Evolutionary conservation across 2,797 vertebrate genomes (phyloP).

Genomic region (Eutrigla gurnardus): DNA sequence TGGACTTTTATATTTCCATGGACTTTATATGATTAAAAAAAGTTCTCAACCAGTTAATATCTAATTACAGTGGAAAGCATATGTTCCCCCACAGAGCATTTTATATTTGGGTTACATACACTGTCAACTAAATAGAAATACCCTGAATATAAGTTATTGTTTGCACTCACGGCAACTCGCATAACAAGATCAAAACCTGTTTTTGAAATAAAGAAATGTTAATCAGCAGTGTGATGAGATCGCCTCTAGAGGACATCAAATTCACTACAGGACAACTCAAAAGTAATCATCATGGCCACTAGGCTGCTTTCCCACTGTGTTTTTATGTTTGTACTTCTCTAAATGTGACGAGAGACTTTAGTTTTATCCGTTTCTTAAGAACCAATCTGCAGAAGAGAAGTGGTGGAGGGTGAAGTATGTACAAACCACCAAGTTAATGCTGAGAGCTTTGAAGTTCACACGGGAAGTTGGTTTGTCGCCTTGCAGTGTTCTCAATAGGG

Average conservation of each 20-base stretch:
- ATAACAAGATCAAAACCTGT: not conserved
- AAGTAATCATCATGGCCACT: not conserved
- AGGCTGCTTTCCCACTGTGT: not conserved
- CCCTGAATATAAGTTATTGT: not conserved
- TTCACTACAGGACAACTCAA: not conserved
- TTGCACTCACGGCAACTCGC: too few relatives aligned
- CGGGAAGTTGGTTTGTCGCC: not conserved
- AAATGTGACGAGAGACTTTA: not conserved
- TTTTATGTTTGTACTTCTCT: not conserved
- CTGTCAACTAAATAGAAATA: too few relatives aligned
- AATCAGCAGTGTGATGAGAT: not conserved
- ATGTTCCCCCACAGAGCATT: not conserved
- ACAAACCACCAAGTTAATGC: not conserved
- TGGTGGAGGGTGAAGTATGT: not conserved
- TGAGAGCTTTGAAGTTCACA: not conserved
- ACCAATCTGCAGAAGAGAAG: not conserved
- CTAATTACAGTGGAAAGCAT: not conserved
- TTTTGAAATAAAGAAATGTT: not conserved
- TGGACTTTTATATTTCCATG: not conserved
- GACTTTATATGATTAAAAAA: not conserved
- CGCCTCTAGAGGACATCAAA: not conserved
- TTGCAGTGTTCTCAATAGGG: not conserved
- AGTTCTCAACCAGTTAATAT: not conserved
- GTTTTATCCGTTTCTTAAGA: not conserved
- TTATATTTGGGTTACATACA: not conserved